A percentile compares a stretch with the other conserved stretches of the same genome.
Conservation (phyloP, 2,888 invertebrate genomes). For the Fabriciana adippe region DNA sequence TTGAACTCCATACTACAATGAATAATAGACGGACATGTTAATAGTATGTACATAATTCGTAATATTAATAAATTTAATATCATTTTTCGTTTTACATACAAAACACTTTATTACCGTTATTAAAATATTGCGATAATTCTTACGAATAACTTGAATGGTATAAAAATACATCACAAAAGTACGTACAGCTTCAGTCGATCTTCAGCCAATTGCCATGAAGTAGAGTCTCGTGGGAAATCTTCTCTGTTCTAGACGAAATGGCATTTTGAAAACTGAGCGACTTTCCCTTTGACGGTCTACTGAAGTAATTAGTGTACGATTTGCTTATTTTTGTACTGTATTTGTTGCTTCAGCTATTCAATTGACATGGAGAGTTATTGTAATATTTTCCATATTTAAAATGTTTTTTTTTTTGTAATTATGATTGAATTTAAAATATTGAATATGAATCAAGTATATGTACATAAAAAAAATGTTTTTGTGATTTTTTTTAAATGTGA, state of each 20-base stretch:
- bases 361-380: not conserved
- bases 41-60: too few species aligned
- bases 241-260: conserved; percentile 27
- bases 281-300: conserved; percentile 25
- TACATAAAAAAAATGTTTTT: too few species aligned
- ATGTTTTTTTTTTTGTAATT: not conserved
- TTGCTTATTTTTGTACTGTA: not conserved
- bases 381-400: not conserved
- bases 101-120: too few species aligned
- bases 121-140: not conserved
- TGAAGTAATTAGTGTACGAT: conserved; percentile 23
- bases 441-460: too few species aligned
- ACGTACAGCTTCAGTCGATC: conserved; percentile 27
- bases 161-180: conserved; percentile 15
- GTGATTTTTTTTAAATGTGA: too few species aligned
- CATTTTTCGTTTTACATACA: too few species aligned
- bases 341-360: not conserved
- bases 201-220: conserved; percentile 36
- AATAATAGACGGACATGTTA: too few species aligned
- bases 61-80: too few species aligned
- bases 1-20: too few species aligned
- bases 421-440: too few species aligned
- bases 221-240: conserved; percentile 35
- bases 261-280: conserved; percentile 28
- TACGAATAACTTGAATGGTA: not conserved